Conservation (phyloP, 2,113 vertebrate genomes). For the Benthochromis sp. region DNA sequence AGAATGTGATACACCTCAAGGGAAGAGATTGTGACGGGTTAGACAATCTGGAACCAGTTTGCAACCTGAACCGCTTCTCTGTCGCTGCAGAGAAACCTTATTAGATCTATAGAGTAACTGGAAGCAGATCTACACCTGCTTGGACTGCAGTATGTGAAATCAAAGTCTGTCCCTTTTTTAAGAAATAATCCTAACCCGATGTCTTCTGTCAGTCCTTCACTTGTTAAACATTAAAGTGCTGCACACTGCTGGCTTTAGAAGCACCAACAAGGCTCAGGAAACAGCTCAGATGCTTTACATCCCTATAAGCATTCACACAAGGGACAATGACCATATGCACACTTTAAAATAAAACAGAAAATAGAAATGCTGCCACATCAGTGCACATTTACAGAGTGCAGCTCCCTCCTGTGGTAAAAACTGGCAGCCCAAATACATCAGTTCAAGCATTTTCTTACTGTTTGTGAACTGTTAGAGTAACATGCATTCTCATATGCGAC, state of each 20-base stretch:
- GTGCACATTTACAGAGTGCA: not conserved
- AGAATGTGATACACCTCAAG: not conserved
- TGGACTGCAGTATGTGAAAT: not conserved
- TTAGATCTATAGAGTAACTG: not conserved
- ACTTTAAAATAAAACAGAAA: not conserved
- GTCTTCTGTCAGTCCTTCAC: not conserved
- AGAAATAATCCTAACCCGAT: not conserved
- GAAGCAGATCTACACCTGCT: not conserved
- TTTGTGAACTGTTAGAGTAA: not conserved
- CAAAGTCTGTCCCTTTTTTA: not conserved
- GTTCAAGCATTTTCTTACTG: not conserved
- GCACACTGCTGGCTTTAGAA: not conserved
- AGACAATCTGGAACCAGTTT: not conserved
- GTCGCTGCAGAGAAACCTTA: not conserved
- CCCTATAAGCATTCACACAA: not conserved
- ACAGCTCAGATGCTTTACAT: not conserved
- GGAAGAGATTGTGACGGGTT: not conserved
- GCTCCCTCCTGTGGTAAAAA: conserved; percentile 51
- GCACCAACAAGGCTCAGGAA: not conserved
- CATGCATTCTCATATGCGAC: not conserved
- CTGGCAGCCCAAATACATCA: not conserved
- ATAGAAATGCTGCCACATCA: not conserved
- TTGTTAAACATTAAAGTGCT: not conserved
- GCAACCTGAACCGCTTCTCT: not conserved
- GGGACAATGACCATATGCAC: not conserved